Percentiles rank a stretch among this genome's conserved stretches.
Conservation (phyloP, 2,113 vertebrate species). For the Pelusios castaneus region DNA sequence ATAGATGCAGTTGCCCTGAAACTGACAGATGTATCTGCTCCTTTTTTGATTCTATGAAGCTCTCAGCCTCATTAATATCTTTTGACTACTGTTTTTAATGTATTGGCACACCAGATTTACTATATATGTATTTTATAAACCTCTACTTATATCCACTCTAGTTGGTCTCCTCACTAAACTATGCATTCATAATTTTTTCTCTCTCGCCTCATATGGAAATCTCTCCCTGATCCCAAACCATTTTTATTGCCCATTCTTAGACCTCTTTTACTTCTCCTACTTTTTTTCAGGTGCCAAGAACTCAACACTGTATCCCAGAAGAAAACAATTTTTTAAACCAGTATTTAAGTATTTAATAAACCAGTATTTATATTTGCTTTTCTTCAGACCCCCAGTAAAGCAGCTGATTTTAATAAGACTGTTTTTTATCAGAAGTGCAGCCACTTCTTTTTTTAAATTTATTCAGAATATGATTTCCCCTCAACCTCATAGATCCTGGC, state of each 20-base stretch:
- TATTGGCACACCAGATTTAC: neutral
- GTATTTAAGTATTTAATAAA: no score
- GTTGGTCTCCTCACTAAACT: neutral
- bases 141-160: neutral
- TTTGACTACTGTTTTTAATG: neutral
- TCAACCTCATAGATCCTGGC: neutral
- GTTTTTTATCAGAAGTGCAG: neutral
- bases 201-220: neutral
- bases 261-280: accelerated
- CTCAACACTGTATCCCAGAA: neutral
- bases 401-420: neutral
- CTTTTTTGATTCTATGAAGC: neutral
- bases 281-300: neutral
- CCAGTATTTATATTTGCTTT: neutral
- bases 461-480: neutral
- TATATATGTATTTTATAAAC: neutral
- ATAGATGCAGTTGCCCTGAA: neutral
- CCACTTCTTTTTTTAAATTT: neutral
- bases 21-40: neutral
- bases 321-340: neutral
- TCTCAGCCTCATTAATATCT: neutral
- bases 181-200: neutral
- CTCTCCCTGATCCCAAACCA: neutral
- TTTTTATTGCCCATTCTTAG: conserved; percentile 6
- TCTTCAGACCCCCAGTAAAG: neutral